Evolutionary conservation across 2,888 invertebrate species (phyloP).

Genomic region (Papilio demoleus): DNA sequence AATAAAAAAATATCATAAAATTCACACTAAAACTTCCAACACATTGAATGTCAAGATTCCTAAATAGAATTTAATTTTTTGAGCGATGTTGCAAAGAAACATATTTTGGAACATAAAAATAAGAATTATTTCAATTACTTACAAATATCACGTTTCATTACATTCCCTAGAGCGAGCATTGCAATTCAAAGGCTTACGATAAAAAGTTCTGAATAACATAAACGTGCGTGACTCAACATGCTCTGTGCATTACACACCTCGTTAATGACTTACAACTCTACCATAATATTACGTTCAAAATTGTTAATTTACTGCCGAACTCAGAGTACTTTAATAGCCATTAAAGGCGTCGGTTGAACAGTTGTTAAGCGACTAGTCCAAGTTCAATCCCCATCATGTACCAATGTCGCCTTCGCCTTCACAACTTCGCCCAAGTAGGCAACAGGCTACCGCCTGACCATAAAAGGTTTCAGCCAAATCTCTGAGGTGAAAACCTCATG

Average conservation of each 20-base stretch:
- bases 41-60: not conserved
- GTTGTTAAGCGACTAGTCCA: too few species aligned
- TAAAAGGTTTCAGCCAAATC: too few species aligned
- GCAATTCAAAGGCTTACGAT: constrained; percentile 35
- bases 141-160: constrained; percentile 8
- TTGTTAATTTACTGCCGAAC: not conserved
- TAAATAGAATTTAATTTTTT: constrained; percentile 7
- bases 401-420: too few species aligned
- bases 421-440: too few species aligned
- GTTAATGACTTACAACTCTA: not conserved
- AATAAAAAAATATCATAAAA: not conserved
- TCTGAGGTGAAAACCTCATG: too few species aligned
- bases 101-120: not conserved
- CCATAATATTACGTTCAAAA: not conserved
- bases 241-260: not conserved
- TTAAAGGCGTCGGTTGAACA: too few species aligned
- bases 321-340: not conserved
- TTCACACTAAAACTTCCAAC: not conserved
- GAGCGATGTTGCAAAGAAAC: not conserved
- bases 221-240: constrained; percentile 24
- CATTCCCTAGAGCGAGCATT: constrained; percentile 25
- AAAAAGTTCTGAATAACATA: constrained; percentile 22
- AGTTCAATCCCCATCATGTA: too few species aligned
- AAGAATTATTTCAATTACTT: not conserved
- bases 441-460: too few species aligned